Evolutionary conservation across 2,888 invertebrate species (phyloP).

Genomic region (Acronicta psi): DNA sequence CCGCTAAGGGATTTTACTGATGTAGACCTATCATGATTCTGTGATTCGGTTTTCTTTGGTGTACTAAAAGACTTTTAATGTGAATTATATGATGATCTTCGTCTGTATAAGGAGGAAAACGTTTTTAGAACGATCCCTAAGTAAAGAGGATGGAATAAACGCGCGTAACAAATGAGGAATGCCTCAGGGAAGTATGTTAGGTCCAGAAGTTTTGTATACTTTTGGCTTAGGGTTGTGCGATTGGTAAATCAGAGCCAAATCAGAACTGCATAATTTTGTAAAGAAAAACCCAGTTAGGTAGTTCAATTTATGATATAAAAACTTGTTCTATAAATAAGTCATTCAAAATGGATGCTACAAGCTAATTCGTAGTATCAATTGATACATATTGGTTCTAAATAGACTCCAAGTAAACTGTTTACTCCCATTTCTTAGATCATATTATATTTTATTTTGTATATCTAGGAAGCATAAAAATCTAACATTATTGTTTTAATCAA

Average conservation of each 20-base stretch:
- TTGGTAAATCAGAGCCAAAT: slow-evolving; percentile 27
- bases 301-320: not conserved
- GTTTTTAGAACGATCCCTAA: not conserved
- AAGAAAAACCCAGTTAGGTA: slow-evolving; percentile 6
- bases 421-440: too few species aligned
- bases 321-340: too few species aligned
- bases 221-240: slow-evolving; percentile 17
- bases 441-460: too few species aligned
- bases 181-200: slow-evolving; percentile 22
- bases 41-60: slow-evolving; percentile 67
- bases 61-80: slow-evolving; percentile 61
- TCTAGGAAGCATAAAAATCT: too few species aligned
- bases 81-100: slow-evolving; percentile 4
- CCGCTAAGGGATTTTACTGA: slow-evolving; percentile 76
- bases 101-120: not conserved
- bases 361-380: too few species aligned
- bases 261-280: slow-evolving; percentile 21
- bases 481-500: too few species aligned
- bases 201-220: slow-evolving; percentile 26
- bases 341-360: too few species aligned
- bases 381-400: too few species aligned
- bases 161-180: slow-evolving; percentile 11
- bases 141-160: not conserved
- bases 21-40: slow-evolving; percentile 78
- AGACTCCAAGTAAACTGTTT: too few species aligned